phyloP scores from a whole-genome alignment of 1,140 invertebrate species.

The Mactra quadrangularis region DNA sequence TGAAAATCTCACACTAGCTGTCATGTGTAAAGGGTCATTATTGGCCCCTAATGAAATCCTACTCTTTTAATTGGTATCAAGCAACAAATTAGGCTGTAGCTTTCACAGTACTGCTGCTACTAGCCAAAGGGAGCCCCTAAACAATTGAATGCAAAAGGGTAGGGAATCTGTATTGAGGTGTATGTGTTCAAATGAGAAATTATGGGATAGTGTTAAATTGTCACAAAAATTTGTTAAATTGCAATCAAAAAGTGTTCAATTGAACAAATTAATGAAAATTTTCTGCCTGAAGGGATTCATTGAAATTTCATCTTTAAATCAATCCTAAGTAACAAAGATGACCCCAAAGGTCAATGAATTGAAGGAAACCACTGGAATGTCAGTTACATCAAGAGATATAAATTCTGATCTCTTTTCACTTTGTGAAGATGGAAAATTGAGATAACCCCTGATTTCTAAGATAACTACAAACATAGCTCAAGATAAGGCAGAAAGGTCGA shows the following conservation, averaged over 20 bases:
- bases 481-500: not conserved
- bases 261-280: slow-evolving; percentile 42
- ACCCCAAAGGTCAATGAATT: slow-evolving; percentile 24
- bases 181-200: slow-evolving; percentile 14
- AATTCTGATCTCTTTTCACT: slow-evolving; percentile 1
- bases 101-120: slow-evolving; percentile 6
- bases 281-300: slow-evolving; percentile 13
- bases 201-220: slow-evolving; percentile 31
- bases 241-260: slow-evolving; percentile 21
- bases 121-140: slow-evolving; percentile 1
- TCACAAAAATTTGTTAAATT: slow-evolving; percentile 34
- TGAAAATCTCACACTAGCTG: slow-evolving; percentile 24
- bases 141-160: slow-evolving; percentile 8
- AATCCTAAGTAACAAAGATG: slow-evolving; percentile 12
- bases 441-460: slow-evolving; percentile 7
- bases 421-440: not conserved
- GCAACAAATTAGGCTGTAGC: slow-evolving; percentile 39
- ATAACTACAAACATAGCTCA: slow-evolving; percentile 2
- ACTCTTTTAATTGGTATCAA: slow-evolving; percentile 49
- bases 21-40: slow-evolving; percentile 43
- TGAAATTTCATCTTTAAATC: slow-evolving; percentile 11
- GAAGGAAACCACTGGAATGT: not conserved
- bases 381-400: not conserved
- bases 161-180: not conserved
- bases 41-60: slow-evolving; percentile 32